Evolutionary conservation across 2,797 vertebrate species (phyloP), one percentile per base, ranked within the genome.

Genomic region (Triplophysa bombifrons): DNA sequence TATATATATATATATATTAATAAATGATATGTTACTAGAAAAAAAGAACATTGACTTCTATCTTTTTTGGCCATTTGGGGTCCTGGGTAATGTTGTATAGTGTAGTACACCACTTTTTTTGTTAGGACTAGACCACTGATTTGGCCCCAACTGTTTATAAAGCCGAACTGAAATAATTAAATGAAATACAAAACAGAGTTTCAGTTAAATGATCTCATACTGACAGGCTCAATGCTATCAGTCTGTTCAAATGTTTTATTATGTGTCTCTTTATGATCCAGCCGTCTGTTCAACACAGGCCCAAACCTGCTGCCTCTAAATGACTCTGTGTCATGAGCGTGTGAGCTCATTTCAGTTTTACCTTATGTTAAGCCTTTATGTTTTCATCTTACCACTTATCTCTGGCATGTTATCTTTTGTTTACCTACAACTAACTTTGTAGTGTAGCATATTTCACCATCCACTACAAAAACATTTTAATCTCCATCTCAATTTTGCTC

Each of bases 341-440:
- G 69, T 63, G 76, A 63, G 64, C 46, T 67, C 50, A 38, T 4
- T 61, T 41, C 58, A 69, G 9, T 44, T 53, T 61, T 41, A 27
- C 50, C 66, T 66, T 34, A 44, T 4, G 63, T 55, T 56, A 76
- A 44, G 63, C 50, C 17, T 76, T 76, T 76, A 51, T 67, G 74
- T 76, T 76, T 56, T 22, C 51, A 76, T 56, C 34, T 34, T 66
- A 34, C 61, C 63, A 67, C 50, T 67, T 7, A 38, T 17, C 63
- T 67, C 22, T 56, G 51, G 50, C 64, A 27, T 67, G 5, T 44
- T 67, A n/a, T 66, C 74, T 76, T 67, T 76, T 76, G 63, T 67
- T 46, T 13, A 46, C n/a, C 64, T 76, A 67, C 19, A 56, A n/a
- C 34, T 56, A 44, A 27, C 63, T 56, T 76, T 27, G 34, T 56